Percentiles rank a stretch among this genome's conserved stretches.
Evolutionary conservation across 2,113 vertebrate species (phyloP).

Genomic region (Brachyhypopomus occidentalis): DNA sequence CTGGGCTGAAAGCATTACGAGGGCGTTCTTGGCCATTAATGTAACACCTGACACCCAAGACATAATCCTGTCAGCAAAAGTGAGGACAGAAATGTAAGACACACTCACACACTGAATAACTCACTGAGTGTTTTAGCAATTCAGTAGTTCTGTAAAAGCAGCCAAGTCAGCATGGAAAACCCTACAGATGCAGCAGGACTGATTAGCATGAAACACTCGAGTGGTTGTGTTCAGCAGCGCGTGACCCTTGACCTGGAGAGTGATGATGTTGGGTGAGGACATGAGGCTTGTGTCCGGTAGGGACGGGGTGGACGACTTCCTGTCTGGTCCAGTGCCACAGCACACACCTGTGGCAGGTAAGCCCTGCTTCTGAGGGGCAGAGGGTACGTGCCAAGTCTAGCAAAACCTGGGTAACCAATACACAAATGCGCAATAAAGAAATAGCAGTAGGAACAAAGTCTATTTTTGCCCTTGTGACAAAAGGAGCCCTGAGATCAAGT

Average conservation of each 20-base stretch:
- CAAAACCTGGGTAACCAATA: slow-evolving; percentile 19
- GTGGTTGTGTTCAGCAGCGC: no score
- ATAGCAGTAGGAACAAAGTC: slow-evolving; percentile 37
- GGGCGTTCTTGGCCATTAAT: background rate
- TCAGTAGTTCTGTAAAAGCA: background rate
- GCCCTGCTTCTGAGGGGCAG: slow-evolving; percentile 6
- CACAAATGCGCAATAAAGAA: background rate
- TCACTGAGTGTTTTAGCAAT: background rate
- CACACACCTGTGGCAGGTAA: background rate
- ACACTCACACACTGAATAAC: background rate
- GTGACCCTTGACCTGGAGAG: no score
- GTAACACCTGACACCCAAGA: no score
- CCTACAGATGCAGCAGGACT: no score
- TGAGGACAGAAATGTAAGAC: background rate
- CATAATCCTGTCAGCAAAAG: no score
- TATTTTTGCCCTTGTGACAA: slow-evolving; percentile 48
- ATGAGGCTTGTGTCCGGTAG: no score
- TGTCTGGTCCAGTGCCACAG: no score
- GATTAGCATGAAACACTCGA: no score
- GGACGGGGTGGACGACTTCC: no score
- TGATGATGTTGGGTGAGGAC: no score
- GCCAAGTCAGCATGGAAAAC: background rate
- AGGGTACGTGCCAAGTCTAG: background rate
- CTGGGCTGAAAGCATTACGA: background rate
- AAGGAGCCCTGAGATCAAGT: slow-evolving; percentile 74